Conservation (phyloP, 2,113 vertebrate genomes). For the Gallinago paraguaiae region DNA sequence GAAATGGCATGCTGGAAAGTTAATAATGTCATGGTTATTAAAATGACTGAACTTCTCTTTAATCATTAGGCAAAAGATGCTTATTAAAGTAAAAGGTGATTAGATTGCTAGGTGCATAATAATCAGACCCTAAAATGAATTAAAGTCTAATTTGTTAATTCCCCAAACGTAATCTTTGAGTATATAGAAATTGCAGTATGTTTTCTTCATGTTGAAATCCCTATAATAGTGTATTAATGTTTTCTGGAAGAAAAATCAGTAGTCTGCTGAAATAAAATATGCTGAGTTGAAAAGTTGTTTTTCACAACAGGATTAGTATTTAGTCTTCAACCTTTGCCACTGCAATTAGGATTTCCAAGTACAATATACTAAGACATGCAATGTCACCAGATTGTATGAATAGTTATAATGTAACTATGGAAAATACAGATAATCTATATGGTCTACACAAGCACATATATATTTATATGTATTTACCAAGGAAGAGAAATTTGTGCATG, state of each 20-base stretch:
- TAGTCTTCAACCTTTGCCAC: neutral
- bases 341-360: neutral
- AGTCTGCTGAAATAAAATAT: neutral
- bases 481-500: neutral
- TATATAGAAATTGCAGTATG: neutral
- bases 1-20: constrained; percentile 71
- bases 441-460: neutral
- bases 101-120: constrained; percentile 54
- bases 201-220: constrained; percentile 7
- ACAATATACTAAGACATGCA: neutral
- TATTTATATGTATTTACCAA: neutral
- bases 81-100: constrained; percentile 66
- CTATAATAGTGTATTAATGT: neutral
- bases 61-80: constrained; percentile 60
- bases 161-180: neutral
- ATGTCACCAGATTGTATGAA: neutral
- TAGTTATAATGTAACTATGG: neutral
- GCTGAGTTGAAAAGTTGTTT: neutral
- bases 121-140: constrained; percentile 47
- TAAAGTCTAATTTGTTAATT: constrained; percentile 55
- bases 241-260: neutral
- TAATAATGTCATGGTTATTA: constrained; percentile 74
- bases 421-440: neutral
- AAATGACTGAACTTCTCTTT: constrained; percentile 56
- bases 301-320: neutral